Percentiles rank a stretch among this genome's conserved stretches.
These are phyloP conservation scores for Anas flavirostris DNA, from an alignment of 2,797 vertebrate genomes.

Conservation along the genomic window DNA sequence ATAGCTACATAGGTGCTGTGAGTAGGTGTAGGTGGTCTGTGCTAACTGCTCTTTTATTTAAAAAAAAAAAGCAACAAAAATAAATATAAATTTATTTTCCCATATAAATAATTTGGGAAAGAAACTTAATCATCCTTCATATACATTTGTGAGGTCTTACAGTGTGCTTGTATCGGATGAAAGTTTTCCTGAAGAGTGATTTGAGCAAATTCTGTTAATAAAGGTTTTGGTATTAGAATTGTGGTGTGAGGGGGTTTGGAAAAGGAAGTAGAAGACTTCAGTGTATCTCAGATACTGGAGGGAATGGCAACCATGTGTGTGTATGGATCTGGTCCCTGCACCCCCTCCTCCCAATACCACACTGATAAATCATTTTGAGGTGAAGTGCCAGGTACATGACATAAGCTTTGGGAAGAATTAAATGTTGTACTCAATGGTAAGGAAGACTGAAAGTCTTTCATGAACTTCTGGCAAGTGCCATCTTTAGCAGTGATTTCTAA, in stretches of 20 bases:
- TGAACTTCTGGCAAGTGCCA: not conserved
- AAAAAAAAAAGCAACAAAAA: too few relatives aligned
- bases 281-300: not conserved
- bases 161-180: not conserved
- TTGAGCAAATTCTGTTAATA: not conserved
- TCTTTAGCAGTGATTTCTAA: not conserved
- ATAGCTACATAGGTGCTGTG: not conserved
- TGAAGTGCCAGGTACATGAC: slow-evolving; percentile 28
- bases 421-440: not conserved
- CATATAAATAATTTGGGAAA: not conserved
- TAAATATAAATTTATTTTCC: too few relatives aligned
- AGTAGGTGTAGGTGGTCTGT: not conserved
- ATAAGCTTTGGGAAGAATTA: slow-evolving; percentile 29
- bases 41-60: not conserved
- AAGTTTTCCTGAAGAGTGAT: not conserved
- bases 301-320: slow-evolving; percentile 28
- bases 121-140: not conserved
- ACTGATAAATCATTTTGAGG: slow-evolving; percentile 22
- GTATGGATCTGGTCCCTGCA: not conserved
- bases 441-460: not conserved
- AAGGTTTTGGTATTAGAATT: not conserved
- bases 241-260: not conserved
- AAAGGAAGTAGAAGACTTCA: not conserved
- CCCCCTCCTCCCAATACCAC: not conserved
- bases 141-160: not conserved